These are phyloP conservation scores for Sandelia bainsii DNA, from an alignment of 2,797 vertebrate species.

Conservation along the genomic window DNA sequence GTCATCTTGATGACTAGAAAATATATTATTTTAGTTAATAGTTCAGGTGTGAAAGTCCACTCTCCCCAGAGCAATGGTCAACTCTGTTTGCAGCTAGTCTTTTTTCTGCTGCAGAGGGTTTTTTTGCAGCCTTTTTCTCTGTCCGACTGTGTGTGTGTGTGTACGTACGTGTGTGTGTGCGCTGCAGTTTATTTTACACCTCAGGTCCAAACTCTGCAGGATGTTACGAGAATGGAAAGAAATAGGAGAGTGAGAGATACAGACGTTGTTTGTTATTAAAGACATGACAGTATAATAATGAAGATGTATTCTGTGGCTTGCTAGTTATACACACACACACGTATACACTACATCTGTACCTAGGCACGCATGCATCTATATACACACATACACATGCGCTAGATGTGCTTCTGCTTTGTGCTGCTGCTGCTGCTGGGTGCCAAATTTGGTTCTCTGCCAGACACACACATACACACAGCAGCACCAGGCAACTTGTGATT, in stretches of 20 bases:
- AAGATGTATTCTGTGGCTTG: constrained; percentile 30
- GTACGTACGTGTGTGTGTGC: neutral
- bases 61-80: constrained; percentile 23
- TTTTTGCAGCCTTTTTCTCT: constrained; percentile 27
- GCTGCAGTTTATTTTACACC: constrained; percentile 63
- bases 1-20: constrained; percentile 4
- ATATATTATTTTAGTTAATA: constrained; percentile 41
- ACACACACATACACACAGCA: constrained; percentile 62
- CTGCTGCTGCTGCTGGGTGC: constrained; percentile 61
- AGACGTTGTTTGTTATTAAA: constrained; percentile 51
- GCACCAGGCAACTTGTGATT: constrained; percentile 72
- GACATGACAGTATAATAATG: constrained; percentile 46
- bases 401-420: constrained; percentile 55
- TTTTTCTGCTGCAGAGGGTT: constrained; percentile 36
- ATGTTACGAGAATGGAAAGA: constrained; percentile 19
- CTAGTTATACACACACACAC: neutral
- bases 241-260: constrained; percentile 24
- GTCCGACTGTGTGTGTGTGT: constrained; percentile 36
- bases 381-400: constrained; percentile 20
- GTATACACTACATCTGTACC: neutral
- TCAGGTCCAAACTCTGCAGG: constrained; percentile 47
- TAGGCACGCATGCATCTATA: neutral
- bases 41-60: constrained; percentile 44
- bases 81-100: constrained; percentile 38
- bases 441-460: constrained; percentile 72